Percentiles rank a stretch among this genome's conserved stretches.
Conservation (phyloP, 2,113 vertebrate genomes). For the Gymnobelideus leadbeateri region DNA sequence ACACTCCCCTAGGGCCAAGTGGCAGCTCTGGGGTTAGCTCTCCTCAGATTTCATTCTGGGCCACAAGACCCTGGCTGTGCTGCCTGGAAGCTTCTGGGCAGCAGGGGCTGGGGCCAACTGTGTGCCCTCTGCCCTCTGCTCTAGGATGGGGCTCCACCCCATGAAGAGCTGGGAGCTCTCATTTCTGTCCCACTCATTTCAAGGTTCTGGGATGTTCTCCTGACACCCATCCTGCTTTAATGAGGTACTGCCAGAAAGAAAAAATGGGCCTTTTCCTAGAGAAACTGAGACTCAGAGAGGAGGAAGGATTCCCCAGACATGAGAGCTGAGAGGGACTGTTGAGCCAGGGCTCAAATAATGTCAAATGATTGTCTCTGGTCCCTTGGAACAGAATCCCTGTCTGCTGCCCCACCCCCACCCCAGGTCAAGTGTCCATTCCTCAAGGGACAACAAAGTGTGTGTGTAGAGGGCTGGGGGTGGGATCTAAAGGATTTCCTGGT, state of each 20-base stretch:
- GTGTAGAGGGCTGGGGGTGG: neutral
- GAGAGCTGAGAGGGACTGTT: too few species aligned
- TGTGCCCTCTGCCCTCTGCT: neutral
- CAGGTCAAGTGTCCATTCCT: neutral
- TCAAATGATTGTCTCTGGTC: neutral
- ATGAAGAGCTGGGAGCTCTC: neutral
- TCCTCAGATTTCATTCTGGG: neutral
- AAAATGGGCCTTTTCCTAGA: neutral
- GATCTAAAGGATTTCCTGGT: neutral
- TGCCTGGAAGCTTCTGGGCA: too few species aligned
- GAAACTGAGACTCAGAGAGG: neutral
- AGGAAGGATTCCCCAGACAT: too few species aligned
- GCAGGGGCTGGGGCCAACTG: neutral
- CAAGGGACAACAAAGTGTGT: too few species aligned
- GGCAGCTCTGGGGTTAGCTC: neutral
- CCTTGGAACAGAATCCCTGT: fast-evolving
- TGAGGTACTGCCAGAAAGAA: too few species aligned
- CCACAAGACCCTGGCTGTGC: too few species aligned
- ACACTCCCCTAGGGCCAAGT: too few species aligned
- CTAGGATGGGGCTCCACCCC: neutral
- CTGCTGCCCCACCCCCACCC: fast-evolving
- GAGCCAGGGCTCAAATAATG: too few species aligned
- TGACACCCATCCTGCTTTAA: neutral
- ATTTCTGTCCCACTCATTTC: neutral
- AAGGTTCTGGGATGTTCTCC: neutral